Evolutionary conservation across 2,113 vertebrate species (phyloP), one percentile per base, ranked within the genome.

Genomic region (Corythornis vintsioides): DNA sequence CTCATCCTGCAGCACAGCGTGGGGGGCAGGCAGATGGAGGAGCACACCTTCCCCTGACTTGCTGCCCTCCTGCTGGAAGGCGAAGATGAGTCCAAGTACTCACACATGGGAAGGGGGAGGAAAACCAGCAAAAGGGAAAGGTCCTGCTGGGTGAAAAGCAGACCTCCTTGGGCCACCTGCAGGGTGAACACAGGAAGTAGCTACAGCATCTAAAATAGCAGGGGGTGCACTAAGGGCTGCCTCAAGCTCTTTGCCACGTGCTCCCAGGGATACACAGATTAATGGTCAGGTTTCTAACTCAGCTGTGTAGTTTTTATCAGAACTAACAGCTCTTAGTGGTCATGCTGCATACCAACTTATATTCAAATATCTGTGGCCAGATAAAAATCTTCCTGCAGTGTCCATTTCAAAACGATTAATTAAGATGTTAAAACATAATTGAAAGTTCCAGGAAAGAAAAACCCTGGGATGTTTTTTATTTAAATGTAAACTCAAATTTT

Each of bases 401-500:
- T 31, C 70, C 25, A 31, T 50, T 50, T 64, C 50, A 78, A 73
- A 18, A 89, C 59, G 10, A 17, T 50, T 83, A 83, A 96, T 92
- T 89, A 92, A 59, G 29, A 69, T 11, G 11, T 59, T 87, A 79
- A 78, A 95, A 45, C 15, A 75, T 18, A 94, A 72, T 21, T 53
- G 65, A 65, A 90, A 79, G 10, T 70, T 74, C 25, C 59, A 56
- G 59, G 66, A 82, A 61, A 90, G 4, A 78, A 66, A 94, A 66
- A 8, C 9, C 17, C 26, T 53, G 13, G 8, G 29, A 59, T 89
- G 22, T 17, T 84, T 84, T 19, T 10, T 90, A 67, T 86, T 90
- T 92, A 81, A 88, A 83, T 69, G 38, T 91, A 95, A 93, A 78
- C 21, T 38, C 18, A 86, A 61, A 67, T 90, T 91, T 86, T 88